phyloP scores from a whole-genome alignment of 2,888 invertebrate species.

The Euplagia quadripunctaria region DNA sequence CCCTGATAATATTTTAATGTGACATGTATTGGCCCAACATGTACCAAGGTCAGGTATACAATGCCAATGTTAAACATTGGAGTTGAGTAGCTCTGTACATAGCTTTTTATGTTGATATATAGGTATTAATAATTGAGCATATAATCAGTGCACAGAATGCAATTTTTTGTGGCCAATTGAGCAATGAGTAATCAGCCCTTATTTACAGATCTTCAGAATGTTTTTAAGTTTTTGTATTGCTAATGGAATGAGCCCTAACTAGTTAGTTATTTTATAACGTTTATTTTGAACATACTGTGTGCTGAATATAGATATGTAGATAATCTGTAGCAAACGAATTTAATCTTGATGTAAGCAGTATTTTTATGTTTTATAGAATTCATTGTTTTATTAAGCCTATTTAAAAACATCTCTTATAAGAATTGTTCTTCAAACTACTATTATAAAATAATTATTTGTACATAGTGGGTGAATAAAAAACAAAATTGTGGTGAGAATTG shows the following conservation, averaged over 20 bases:
- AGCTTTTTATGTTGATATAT: not conserved
- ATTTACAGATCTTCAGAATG: not conserved
- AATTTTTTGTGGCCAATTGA: not conserved
- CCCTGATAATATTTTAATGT: not conserved
- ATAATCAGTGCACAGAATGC: constrained; percentile 11
- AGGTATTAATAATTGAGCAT: not conserved
- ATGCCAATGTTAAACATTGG: constrained; percentile 11
- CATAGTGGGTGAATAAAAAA: not conserved
- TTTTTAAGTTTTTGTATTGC: not conserved
- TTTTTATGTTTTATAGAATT: not conserved
- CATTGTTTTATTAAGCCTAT: not conserved
- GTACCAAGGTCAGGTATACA: not conserved
- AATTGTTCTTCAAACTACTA: not conserved
- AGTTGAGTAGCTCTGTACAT: constrained; percentile 2
- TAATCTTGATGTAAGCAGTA: constrained; percentile 3
- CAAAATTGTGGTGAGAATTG: not conserved
- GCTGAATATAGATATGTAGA: constrained; percentile 4
- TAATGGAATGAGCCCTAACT: not conserved
- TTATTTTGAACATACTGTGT: constrained; percentile 13
- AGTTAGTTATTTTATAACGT: not conserved
- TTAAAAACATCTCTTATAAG: not conserved
- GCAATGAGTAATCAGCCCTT: not conserved
- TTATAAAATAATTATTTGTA: not conserved
- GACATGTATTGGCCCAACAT: not conserved
- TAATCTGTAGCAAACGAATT: not conserved